Base-by-base conservation (phyloP, 2,797 vertebrate genomes). In the Girardinus metallicus region DNA sequence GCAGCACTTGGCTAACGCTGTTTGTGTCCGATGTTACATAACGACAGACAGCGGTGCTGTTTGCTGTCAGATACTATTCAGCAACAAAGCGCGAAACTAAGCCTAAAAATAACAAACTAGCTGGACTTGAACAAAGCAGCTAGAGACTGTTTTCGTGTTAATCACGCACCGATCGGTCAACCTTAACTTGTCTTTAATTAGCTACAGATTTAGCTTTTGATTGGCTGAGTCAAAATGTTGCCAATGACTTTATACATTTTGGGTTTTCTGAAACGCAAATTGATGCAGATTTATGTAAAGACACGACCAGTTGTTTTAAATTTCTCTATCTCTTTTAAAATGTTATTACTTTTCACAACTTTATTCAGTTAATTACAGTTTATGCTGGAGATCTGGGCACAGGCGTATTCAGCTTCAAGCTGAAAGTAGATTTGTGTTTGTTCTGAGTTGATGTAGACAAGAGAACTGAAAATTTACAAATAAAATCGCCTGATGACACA, bases 21-120 rank as follows among this genome's bases (percentile, higher is more conserved):
- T 74, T 71, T 60, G 64, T 26, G 51, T 34, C 51, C 44, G 76
- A 64, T 81, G 89, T 93, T 93, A 87, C 88, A 83, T 94, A 92
- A 94, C 86, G 36, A 51, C 18, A 76, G 80, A 34, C 73, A 76
- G 77, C 51, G 70, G 60, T 41, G 72, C 68, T 55, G 74, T 41
- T 73, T 43, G 79, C 70, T 76, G 34, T 57, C 75, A 72, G 43
- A 60, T 71, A 23, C 53, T 1, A 73, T 53, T 75, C 31, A 72
- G 21, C 47, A 16, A 49, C 51, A 44, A 3, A 29, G 13, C 2
- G 39, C 6, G 26, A 68, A 57, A 73, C 18, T 4, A n/a, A 41
- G 4, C 39, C 13, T 16, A 29, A 16, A 47, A 12, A 73, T 7
- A 21, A 21, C 4, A 49, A 46, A 18, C 16, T 46, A 18, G 36